Evolutionary conservation across 2,797 vertebrate genomes (phyloP).

Genomic region (Falco rusticolus): DNA sequence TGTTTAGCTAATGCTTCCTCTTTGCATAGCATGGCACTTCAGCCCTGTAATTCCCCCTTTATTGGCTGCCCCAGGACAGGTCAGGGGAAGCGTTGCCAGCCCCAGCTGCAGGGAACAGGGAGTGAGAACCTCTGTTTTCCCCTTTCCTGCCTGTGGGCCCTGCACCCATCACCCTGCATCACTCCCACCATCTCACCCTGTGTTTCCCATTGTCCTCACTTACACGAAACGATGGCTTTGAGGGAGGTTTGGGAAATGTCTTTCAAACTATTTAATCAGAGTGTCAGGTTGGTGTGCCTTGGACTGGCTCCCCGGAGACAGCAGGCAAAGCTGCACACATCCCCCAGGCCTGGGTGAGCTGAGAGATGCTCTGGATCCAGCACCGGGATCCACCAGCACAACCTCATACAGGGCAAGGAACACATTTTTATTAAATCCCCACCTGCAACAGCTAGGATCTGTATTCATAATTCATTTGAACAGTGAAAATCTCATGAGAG

Average conservation of each 20-base stretch:
- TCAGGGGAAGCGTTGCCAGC: not conserved
- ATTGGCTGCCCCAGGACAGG: not conserved
- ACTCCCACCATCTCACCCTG: not conserved
- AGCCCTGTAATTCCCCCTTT: not conserved
- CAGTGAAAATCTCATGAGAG: not conserved
- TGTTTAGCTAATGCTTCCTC: constrained; percentile 14
- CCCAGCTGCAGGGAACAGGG: accelerated
- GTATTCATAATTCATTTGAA: no score
- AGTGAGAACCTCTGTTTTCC: not conserved
- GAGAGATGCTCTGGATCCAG: not conserved
- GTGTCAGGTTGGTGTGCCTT: not conserved
- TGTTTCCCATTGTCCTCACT: not conserved
- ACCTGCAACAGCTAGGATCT: not conserved
- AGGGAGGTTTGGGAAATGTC: not conserved
- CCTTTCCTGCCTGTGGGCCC: not conserved
- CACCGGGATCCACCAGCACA: accelerated
- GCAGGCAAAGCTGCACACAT: not conserved
- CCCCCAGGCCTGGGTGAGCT: not conserved
- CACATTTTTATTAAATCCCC: not conserved
- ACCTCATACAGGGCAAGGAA: not conserved
- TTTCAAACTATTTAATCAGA: not conserved
- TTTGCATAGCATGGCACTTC: not conserved
- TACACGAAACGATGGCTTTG: accelerated
- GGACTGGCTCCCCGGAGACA: not conserved
- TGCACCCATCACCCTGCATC: not conserved